Conservation (phyloP, 2,797 vertebrate species). For the Scarus forsteni region DNA sequence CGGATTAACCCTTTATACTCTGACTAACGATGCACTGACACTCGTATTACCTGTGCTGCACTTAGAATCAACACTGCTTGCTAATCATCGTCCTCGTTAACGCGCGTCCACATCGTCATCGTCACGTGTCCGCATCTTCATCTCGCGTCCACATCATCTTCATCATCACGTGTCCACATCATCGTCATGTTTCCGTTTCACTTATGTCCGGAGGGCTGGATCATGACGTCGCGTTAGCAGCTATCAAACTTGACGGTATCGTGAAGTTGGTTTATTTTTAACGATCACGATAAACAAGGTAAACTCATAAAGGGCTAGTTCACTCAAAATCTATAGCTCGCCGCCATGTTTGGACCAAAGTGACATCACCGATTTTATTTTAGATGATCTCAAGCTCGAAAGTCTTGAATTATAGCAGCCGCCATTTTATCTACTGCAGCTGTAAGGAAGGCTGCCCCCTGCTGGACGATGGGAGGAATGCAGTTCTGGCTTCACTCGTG, state of each 20-base stretch:
- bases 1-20: constrained; percentile 49
- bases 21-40: constrained; percentile 65
- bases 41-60: constrained; percentile 61
- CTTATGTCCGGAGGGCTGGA: constrained; percentile 14
- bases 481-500: too few relatives aligned
- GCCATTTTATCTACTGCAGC: too few relatives aligned
- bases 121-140: not conserved
- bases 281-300: too few relatives aligned
- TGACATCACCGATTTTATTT: too few relatives aligned
- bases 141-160: not conserved
- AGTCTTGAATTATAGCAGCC: too few relatives aligned
- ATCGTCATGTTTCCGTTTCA: not conserved
- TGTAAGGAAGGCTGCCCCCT: too few relatives aligned
- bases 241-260: not conserved
- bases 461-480: too few relatives aligned
- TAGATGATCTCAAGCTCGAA: too few relatives aligned
- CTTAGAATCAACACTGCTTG: constrained; percentile 64
- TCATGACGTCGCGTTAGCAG: constrained; percentile 4
- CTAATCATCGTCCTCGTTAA: constrained; percentile 13
- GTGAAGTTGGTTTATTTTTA: constrained; percentile 25
- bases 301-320: too few relatives aligned
- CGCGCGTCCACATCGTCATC: constrained; percentile 8
- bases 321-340: too few relatives aligned
- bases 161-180: not conserved
- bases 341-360: too few relatives aligned